These are phyloP conservation scores for Parelbella ahira DNA, from an alignment of 2,888 invertebrate genomes.

Conservation along the genomic window DNA sequence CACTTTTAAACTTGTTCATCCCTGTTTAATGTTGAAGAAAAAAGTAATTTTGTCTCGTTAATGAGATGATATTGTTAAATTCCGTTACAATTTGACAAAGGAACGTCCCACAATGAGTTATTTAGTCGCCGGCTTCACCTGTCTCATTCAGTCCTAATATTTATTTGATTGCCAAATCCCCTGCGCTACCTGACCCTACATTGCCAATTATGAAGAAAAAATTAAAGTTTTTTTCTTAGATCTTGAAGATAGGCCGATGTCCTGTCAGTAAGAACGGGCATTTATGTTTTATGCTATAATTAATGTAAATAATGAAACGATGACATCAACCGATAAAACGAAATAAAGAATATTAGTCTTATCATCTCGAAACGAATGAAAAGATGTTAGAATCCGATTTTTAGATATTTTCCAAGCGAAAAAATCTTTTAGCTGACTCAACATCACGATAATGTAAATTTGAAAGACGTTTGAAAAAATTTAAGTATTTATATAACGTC, in stretches of 20 bases:
- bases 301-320: constrained; percentile 20
- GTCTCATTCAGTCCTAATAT: constrained; percentile 64
- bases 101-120: constrained; percentile 43
- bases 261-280: constrained; percentile 31
- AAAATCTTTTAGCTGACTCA: too few species aligned
- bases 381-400: too few species aligned
- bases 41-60: constrained; percentile 35
- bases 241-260: constrained; percentile 29
- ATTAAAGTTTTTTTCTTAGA: constrained; percentile 32
- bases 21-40: too few species aligned
- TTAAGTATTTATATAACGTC: too few species aligned
- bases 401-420: too few species aligned
- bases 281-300: constrained; percentile 37
- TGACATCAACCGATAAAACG: constrained; percentile 16
- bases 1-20: too few species aligned
- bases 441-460: too few species aligned
- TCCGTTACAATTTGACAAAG: constrained; percentile 33
- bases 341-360: constrained; percentile 2
- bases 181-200: constrained; percentile 31
- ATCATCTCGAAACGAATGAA: background rate
- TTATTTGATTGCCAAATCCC: constrained; percentile 75
- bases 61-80: constrained; percentile 31
- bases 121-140: constrained; percentile 52
- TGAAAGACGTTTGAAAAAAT: too few species aligned
- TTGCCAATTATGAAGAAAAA: constrained; percentile 40